Base-by-base conservation (phyloP, 1,140 invertebrate genomes). In the Scaptomyza montana region DNA sequence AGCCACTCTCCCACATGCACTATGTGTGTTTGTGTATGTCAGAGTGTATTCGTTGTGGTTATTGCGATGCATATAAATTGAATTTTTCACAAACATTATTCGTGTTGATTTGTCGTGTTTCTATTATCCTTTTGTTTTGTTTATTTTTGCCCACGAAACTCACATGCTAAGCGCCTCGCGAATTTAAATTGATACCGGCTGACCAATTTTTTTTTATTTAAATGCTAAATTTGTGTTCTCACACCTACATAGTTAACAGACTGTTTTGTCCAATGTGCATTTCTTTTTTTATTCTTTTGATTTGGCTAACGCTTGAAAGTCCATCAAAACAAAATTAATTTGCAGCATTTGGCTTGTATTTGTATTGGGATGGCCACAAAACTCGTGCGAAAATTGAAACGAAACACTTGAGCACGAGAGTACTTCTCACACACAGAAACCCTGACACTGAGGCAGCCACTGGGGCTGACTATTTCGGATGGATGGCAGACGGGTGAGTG, bases 291-390 rank as follows among this genome's bases (percentile, higher is more conserved):
- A 16, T 16, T 33, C 30, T 62, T 30, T 45, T 62, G 36, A 49
- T 59, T 45, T 49, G 74, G 36, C 65, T 47, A 50, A 51, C 75
- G 75, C 82, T 89, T 65, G 72, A 77, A 86, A 86, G 78, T 86
- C 78, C 80, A 86, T 86, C 84, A 86, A 86, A 86, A 89, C 76
- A 86, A 86, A 89, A 86, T 86, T 87, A 86, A 86, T 86, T 86
- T 86, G 76, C 78, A 77, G 65, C 61, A 65, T 67, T 61, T 67
- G 43, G 64, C 66, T 63, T 49, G 51, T 69, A 63, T 70, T 70
- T 69, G 66, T 53, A 74, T 70, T 74, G 72, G 66, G 21, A 33
- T 45, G 45, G 55, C 67, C 59, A 49, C 63, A 56, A 75, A 87
- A 61, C 68, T 78, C 75, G 67, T 73, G 78, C 77, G 69, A 87